Conservation (phyloP, 2,113 vertebrate species). For the Gymnobelideus leadbeateri region DNA sequence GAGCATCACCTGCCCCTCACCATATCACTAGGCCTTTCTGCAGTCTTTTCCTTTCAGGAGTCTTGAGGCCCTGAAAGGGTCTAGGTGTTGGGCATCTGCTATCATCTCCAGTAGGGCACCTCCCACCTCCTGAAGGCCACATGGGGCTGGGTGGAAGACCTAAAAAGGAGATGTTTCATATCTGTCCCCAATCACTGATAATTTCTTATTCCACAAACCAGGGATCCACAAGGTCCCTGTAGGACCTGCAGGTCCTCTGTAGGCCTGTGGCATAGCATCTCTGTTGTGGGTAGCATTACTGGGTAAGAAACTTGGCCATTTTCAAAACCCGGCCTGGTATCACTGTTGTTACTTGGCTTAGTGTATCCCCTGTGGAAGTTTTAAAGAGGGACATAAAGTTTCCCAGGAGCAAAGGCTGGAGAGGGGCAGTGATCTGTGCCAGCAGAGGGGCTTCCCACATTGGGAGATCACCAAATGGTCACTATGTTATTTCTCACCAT, state of each 20-base stretch:
- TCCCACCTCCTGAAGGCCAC: slow-evolving; percentile 9
- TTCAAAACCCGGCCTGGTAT: slow-evolving; percentile 36
- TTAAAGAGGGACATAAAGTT: too few species aligned
- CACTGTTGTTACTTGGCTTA: slow-evolving; percentile 26
- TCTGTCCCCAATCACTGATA: slow-evolving; percentile 13
- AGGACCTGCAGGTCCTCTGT: neutral
- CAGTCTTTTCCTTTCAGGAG: neutral
- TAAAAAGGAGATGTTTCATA: slow-evolving; percentile 37
- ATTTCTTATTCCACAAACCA: slow-evolving; percentile 52
- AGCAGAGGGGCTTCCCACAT: too few species aligned
- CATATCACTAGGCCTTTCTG: too few species aligned
- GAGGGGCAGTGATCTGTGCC: too few species aligned
- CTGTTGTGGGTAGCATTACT: slow-evolving; percentile 32
- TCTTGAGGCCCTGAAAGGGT: slow-evolving; percentile 11
- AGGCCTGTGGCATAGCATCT: slow-evolving; percentile 1
- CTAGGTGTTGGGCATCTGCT: neutral
- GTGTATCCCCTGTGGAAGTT: neutral
- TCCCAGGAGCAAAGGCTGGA: too few species aligned
- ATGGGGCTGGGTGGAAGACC: slow-evolving; percentile 7
- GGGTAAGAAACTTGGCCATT: neutral
- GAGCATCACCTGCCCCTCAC: too few species aligned
- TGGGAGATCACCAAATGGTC: too few species aligned
- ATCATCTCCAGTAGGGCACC: slow-evolving; percentile 10
- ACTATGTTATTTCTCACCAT: too few species aligned
- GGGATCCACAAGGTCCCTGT: slow-evolving; percentile 10